Evolutionary conservation across 1,140 invertebrate species (phyloP).

Genomic region (Ceratina calcarata): DNA sequence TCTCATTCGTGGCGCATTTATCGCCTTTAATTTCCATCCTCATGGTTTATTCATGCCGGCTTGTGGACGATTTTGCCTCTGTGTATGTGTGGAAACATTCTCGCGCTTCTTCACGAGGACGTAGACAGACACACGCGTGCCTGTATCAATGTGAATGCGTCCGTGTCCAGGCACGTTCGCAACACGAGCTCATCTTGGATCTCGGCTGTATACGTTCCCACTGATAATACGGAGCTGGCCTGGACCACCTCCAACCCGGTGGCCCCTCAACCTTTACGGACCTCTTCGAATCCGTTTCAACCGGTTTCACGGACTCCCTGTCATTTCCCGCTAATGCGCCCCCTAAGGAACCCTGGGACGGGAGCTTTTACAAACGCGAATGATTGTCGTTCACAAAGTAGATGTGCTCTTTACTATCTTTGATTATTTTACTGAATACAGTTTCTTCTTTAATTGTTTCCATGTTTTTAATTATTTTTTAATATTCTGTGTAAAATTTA

Average conservation of each 20-base stretch:
- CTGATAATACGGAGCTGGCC: not conserved
- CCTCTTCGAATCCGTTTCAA: constrained; percentile 16
- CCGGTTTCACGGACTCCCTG: not conserved
- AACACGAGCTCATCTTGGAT: constrained; percentile 39
- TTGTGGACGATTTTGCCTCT: constrained; percentile 47
- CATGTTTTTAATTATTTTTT: too few relatives aligned
- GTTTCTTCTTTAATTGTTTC: too few relatives aligned
- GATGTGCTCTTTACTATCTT: not conserved
- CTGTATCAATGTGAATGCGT: not conserved
- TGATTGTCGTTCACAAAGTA: constrained; percentile 1
- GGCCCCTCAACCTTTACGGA: constrained; percentile 3
- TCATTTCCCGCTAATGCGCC: constrained; percentile 19
- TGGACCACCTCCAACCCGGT: constrained; percentile 29
- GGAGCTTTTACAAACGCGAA: constrained; percentile 11
- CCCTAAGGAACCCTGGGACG: not conserved
- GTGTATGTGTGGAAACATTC: constrained; percentile 28
- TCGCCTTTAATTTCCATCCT: constrained; percentile 78
- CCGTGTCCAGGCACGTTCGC: constrained; percentile 23
- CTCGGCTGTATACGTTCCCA: constrained; percentile 16
- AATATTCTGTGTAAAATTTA: too few relatives aligned
- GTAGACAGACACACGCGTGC: not conserved
- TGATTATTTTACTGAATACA: not conserved
- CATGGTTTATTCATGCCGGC: constrained; percentile 75
- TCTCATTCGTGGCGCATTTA: constrained; percentile 74
- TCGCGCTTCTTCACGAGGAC: not conserved